phyloP scores from a whole-genome alignment of 2,888 invertebrate species.

The Leucophenga maculata region DNA sequence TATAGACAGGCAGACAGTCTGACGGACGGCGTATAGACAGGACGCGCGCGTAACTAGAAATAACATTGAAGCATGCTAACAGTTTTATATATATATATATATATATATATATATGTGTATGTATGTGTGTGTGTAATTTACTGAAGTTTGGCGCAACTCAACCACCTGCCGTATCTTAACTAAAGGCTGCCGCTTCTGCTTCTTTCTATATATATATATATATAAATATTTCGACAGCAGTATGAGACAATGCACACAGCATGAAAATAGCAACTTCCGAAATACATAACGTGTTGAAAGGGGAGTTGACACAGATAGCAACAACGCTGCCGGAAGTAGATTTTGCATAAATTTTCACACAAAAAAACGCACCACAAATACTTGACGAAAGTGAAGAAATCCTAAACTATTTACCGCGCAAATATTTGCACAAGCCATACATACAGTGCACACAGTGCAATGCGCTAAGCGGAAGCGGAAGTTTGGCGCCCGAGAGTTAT shows the following conservation, averaged over 20 bases:
- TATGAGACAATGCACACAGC: neutral
- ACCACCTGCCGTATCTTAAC: too few species aligned
- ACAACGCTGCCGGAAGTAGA: constrained; percentile 36
- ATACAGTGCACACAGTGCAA: too few species aligned
- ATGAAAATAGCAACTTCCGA: constrained; percentile 40
- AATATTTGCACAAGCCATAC: too few species aligned
- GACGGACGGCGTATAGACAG: too few species aligned
- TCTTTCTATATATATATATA: neutral
- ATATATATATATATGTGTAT: too few species aligned
- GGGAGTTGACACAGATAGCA: constrained; percentile 25
- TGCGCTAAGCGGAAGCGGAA: constrained; percentile 19
- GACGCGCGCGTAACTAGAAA: neutral
- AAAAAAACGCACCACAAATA: constrained; percentile 33
- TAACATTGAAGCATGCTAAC: too few species aligned
- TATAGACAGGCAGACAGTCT: neutral
- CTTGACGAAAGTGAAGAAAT: too few species aligned
- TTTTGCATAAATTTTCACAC: constrained; percentile 14
- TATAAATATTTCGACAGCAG: neutral
- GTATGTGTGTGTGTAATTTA: too few species aligned
- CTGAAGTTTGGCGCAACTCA: too few species aligned
- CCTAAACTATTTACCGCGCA: too few species aligned
- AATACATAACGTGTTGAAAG: constrained; percentile 37
- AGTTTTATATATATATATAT: too few species aligned
- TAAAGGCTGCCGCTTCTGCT: too few species aligned
- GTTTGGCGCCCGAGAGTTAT: constrained; percentile 12